phyloP scores from a whole-genome alignment of 2,888 invertebrate genomes.

The Orgyia antiqua region DNA sequence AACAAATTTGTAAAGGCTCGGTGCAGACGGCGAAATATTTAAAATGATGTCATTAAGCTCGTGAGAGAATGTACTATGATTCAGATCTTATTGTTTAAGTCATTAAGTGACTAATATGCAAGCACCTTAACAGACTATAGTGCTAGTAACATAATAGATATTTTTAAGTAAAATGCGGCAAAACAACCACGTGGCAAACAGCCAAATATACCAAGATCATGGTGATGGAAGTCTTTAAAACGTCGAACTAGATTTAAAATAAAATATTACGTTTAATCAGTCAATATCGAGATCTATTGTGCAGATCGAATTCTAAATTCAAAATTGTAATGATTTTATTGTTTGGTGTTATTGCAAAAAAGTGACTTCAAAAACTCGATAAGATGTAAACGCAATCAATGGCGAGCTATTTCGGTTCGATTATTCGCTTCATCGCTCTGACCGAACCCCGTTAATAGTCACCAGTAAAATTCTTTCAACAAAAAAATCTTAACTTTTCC shows the following conservation, averaged over 20 bases:
- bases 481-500: conserved; percentile 19
- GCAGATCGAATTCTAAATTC: too few relatives aligned
- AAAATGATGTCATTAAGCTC: conserved; percentile 38
- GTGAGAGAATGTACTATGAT: conserved; percentile 10
- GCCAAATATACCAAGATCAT: too few relatives aligned
- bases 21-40: conserved; percentile 41
- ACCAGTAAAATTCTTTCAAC: conserved; percentile 33
- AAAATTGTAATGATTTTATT: too few relatives aligned
- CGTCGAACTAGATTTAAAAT: too few relatives aligned
- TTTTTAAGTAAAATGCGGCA: too few relatives aligned
- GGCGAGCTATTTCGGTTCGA: conserved; percentile 47
- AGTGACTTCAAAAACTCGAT: neutral
- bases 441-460: conserved; percentile 27
- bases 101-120: conserved; percentile 7
- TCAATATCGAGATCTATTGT: too few relatives aligned
- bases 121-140: too few relatives aligned
- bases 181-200: too few relatives aligned
- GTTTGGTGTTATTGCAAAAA: too few relatives aligned
- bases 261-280: too few relatives aligned
- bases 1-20: conserved; percentile 47
- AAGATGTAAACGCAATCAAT: conserved; percentile 2
- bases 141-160: too few relatives aligned
- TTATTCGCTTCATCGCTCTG: conserved; percentile 55
- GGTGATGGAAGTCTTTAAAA: too few relatives aligned
- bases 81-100: conserved; percentile 4